Base-by-base conservation (phyloP, 2,797 vertebrate genomes). In the Notamacropus eugenii region DNA sequence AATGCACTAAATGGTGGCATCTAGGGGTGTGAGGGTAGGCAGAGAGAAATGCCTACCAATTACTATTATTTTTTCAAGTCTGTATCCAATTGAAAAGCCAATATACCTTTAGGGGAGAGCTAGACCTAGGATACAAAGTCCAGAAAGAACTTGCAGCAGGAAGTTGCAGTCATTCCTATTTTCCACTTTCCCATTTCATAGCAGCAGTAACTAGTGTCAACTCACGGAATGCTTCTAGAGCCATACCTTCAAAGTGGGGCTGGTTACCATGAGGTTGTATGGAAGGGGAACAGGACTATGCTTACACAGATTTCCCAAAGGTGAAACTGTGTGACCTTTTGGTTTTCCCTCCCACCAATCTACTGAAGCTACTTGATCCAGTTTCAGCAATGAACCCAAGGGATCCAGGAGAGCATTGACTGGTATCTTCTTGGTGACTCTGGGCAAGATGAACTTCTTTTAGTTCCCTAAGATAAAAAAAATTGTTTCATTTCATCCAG, bases 271-370 rank as follows among this genome's bases (percentile, higher is more conserved):
- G 31, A 50, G 90, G 95, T 90, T 55, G 19, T 46, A 16, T 59
- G 52, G 22, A 55, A 50, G 31, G 55, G 28, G 82, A 34, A 54
- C 29, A 27, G 2, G 55, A 46, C 46, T 52, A 31, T 31, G 13
- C 55, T 56, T n/a, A 57, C 82, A 34, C 46, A 50, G 57, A 94
- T 22, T 90, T 27, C 98, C 98, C 2, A 97, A 98, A 98, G 90
- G 98, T 99, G 92, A 99, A 99, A 97, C 99, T 99, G 98, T 99
- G 98, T 0, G 99, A 99, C 46, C 99, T 99, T 3, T 96, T 96
- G 0, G 98, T 98, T 96, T 98, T 99, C 94, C 99, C 97, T 90
- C 99, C 99, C 67, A 99, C 99, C 46, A 99, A 98, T 92, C 98
- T 99, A 96, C 98, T 99, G 52, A 98, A 98, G 93, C 95, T 98